A percentile compares a stretch with the other conserved stretches of the same genome.
phyloP scores from a whole-genome alignment of 2,888 invertebrate species.

The Himalopsyche japonica region DNA sequence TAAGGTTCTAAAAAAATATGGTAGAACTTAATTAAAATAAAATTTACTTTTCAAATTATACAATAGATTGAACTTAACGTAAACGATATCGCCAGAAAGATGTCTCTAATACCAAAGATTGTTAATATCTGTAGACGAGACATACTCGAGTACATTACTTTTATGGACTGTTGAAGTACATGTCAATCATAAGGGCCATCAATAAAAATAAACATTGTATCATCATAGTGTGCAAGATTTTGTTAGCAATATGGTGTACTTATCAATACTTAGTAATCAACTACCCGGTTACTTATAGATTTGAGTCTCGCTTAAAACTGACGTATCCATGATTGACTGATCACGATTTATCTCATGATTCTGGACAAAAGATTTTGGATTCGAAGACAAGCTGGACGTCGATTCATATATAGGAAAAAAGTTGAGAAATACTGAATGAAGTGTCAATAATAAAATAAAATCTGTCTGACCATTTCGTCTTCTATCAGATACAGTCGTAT shows the following conservation, averaged over 20 bases:
- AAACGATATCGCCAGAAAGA: too few species aligned
- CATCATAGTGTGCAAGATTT: background rate
- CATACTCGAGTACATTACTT: background rate
- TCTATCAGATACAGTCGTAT: too few species aligned
- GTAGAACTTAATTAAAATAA: too few species aligned
- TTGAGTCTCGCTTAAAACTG: background rate
- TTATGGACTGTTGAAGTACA: background rate
- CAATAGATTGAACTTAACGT: too few species aligned
- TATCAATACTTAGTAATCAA: background rate
- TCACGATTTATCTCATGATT: background rate
- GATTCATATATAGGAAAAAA: too few species aligned
- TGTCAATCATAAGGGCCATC: background rate
- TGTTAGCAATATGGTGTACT: background rate
- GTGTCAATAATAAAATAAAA: too few species aligned
- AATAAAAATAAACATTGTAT: background rate
- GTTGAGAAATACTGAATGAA: too few species aligned
- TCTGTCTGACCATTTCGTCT: too few species aligned
- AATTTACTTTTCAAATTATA: too few species aligned
- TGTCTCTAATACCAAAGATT: background rate
- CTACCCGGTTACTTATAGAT: background rate
- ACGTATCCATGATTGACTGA: background rate
- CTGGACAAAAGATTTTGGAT: background rate
- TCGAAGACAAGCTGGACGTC: too few species aligned
- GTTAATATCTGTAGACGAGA: background rate
- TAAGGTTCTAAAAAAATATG: too few species aligned